Percentiles rank a stretch among this genome's conserved stretches.
phyloP scores from a whole-genome alignment of 2,797 vertebrate genomes.

The Artibeus lituratus region DNA sequence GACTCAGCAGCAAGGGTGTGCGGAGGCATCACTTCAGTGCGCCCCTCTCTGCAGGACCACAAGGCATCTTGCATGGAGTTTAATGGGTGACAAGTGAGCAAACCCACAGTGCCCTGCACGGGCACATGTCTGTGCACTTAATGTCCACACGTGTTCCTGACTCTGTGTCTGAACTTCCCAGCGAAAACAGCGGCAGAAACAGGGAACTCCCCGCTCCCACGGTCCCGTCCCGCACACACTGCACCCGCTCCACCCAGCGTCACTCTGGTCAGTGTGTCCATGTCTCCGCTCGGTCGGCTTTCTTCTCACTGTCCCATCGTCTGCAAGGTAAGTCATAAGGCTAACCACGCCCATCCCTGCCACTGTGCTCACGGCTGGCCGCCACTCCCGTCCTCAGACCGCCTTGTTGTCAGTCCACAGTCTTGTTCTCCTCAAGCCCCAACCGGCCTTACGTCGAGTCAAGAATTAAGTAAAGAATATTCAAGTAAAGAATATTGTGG shows the following conservation, averaged over 20 bases:
- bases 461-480: neutral
- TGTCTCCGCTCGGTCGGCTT: neutral
- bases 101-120: neutral
- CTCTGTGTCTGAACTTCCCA: neutral
- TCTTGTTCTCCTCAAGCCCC: neutral
- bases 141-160: rapidly evolving
- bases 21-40: neutral
- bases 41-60: neutral
- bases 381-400: rapidly evolving
- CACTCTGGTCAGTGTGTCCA: neutral
- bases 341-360: neutral
- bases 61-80: neutral
- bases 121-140: neutral
- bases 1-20: neutral
- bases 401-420: neutral
- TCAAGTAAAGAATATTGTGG: neutral
- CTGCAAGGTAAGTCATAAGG: neutral
- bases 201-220: no score
- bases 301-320: neutral
- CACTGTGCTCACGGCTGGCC: neutral
- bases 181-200: neutral
- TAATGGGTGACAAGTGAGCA: neutral
- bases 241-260: rapidly evolving
- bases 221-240: no score
- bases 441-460: neutral